phyloP scores from a whole-genome alignment of 2,113 vertebrate genomes.

The Coryphaenoides rupestris region DNA sequence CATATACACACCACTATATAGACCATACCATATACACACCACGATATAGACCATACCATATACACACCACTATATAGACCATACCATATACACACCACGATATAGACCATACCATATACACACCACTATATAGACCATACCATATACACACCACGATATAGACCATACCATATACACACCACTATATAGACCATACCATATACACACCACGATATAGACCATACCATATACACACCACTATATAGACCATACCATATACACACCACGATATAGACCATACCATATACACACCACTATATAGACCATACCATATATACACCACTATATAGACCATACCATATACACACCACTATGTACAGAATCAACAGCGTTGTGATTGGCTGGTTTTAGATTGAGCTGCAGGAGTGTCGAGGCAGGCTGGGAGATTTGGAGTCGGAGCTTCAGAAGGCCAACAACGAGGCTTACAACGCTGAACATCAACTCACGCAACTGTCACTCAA shows the following conservation, averaged over 20 bases:
- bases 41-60: too few species aligned
- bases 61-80: neutral
- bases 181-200: neutral
- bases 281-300: neutral
- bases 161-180: too few species aligned
- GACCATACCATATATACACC: too few species aligned
- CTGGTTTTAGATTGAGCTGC: conserved; percentile 80
- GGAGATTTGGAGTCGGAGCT: conserved; percentile 82
- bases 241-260: neutral
- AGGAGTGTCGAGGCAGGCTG: conserved; percentile 81
- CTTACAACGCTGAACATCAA: conserved; percentile 84
- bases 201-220: neutral
- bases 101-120: too few species aligned
- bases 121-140: neutral
- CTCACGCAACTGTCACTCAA: conserved; percentile 92
- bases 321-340: neutral
- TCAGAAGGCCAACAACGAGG: conserved; percentile 88
- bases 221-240: too few species aligned
- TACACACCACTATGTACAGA: neutral
- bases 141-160: neutral
- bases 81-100: neutral
- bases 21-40: neutral
- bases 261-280: neutral
- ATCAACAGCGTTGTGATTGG: conserved; percentile 7
- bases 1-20: conserved; percentile 13